Conservation (phyloP, 2,888 invertebrate species). For the Conomelus anceps region DNA sequence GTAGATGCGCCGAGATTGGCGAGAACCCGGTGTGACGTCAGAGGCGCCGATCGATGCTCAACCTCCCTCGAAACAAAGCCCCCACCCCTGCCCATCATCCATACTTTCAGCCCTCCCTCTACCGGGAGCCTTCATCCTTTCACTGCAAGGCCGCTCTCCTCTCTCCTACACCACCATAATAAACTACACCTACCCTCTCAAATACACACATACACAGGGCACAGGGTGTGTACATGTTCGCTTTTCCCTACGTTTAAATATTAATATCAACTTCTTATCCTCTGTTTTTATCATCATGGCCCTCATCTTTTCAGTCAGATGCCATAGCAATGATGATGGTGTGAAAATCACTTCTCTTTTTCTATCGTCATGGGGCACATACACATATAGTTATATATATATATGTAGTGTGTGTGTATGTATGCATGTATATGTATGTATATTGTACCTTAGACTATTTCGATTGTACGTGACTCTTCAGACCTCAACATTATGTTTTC, state of each 20-base stretch:
- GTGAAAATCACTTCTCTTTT: neutral
- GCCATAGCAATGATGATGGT: neutral
- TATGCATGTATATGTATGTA: neutral
- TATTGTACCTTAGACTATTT: too few species aligned
- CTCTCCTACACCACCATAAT: neutral
- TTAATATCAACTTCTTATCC: neutral
- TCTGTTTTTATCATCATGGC: neutral
- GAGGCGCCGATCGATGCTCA: neutral
- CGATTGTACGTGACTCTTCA: too few species aligned
- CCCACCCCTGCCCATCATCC: neutral
- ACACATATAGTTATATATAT: neutral
- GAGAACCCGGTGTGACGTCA: neutral
- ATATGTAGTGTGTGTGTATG: neutral
- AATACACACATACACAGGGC: neutral
- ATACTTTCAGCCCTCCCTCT: neutral
- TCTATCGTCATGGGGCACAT: neutral
- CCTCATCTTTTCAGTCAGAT: neutral
- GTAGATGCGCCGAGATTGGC: neutral
- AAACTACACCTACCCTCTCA: neutral
- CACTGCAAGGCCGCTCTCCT: neutral
- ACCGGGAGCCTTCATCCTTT: neutral
- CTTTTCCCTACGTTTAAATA: neutral
- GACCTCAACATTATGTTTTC: too few species aligned
- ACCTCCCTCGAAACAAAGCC: neutral
- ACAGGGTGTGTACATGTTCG: neutral